A percentile compares a stretch with the other conserved stretches of the same genome.
phyloP scores from a whole-genome alignment of 2,888 invertebrate genomes.

The Aphrophora alni region DNA sequence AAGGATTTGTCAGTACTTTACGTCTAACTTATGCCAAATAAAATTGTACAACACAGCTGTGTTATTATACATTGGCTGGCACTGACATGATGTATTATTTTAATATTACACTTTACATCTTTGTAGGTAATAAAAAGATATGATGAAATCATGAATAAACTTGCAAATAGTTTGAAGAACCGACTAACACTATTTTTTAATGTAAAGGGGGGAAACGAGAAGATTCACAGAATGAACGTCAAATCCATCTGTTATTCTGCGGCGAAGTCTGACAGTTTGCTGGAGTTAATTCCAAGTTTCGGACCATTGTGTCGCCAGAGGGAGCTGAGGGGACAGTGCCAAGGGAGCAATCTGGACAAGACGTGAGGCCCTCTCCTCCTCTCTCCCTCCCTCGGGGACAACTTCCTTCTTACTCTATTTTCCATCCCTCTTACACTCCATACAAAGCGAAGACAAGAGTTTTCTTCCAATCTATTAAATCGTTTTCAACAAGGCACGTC shows the following conservation, averaged over 20 bases:
- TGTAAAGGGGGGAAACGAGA: neutral
- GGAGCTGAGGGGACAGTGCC: neutral
- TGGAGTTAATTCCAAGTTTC: neutral
- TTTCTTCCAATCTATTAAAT: neutral
- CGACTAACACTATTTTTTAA: too few species aligned
- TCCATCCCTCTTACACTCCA: neutral
- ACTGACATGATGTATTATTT: too few species aligned
- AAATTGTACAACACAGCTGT: too few species aligned
- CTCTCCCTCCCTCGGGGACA: neutral
- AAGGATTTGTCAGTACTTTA: too few species aligned
- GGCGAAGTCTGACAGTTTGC: neutral
- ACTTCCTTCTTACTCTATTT: neutral
- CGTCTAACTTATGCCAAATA: too few species aligned
- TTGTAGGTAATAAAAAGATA: too few species aligned
- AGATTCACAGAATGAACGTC: neutral
- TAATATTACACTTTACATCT: too few species aligned
- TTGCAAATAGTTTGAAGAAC: too few species aligned
- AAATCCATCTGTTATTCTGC: neutral
- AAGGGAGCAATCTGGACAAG: neutral
- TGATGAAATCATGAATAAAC: too few species aligned
- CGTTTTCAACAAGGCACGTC: neutral
- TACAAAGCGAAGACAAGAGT: neutral
- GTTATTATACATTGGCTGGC: too few species aligned
- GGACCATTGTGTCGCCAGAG: slow-evolving; percentile 2
- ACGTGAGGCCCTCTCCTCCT: neutral